Conservation (phyloP, 2,113 vertebrate species). For the Spea bombifrons region DNA sequence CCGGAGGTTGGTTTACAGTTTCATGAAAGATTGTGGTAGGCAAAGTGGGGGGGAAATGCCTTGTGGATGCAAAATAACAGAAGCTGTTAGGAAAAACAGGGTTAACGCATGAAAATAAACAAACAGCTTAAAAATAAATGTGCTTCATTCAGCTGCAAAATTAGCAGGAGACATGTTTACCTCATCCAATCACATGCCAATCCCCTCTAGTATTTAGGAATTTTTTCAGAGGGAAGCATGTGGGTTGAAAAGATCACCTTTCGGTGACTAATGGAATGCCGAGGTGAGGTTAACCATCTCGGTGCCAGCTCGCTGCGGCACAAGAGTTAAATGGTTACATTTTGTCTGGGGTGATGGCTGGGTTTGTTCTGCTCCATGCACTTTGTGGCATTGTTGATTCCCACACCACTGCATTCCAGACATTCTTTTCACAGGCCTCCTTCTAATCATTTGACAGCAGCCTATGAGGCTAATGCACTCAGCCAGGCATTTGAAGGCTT, state of each 20-base stretch:
- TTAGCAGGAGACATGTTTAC: slow-evolving; percentile 54
- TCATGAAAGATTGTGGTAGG: no score
- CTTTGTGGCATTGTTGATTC: slow-evolving; percentile 84
- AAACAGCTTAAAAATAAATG: slow-evolving; percentile 40
- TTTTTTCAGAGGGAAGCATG: slow-evolving; percentile 33
- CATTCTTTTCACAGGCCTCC: slow-evolving; percentile 84
- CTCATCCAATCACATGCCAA: slow-evolving; percentile 53
- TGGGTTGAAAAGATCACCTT: slow-evolving; percentile 56
- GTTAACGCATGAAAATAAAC: slow-evolving; percentile 15
- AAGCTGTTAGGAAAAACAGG: not conserved
- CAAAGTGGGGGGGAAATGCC: not conserved
- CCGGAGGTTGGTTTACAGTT: no score
- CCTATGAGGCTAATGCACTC: slow-evolving; percentile 86
- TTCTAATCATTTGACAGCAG: slow-evolving; percentile 91
- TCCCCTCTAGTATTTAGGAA: slow-evolving; percentile 52
- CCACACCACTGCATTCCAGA: slow-evolving; percentile 91
- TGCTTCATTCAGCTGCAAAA: slow-evolving; percentile 55
- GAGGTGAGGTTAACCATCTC: slow-evolving; percentile 65
- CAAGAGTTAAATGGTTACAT: not conserved
- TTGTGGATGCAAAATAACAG: not conserved
- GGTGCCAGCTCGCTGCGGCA: slow-evolving; percentile 54
- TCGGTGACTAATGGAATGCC: slow-evolving; percentile 55
- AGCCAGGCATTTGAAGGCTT: slow-evolving; percentile 72
- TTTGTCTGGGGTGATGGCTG: slow-evolving; percentile 68
- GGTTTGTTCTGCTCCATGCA: slow-evolving; percentile 74